Evolutionary conservation across 1,140 invertebrate species (phyloP).

Genomic region (Drosophila yakuba): DNA sequence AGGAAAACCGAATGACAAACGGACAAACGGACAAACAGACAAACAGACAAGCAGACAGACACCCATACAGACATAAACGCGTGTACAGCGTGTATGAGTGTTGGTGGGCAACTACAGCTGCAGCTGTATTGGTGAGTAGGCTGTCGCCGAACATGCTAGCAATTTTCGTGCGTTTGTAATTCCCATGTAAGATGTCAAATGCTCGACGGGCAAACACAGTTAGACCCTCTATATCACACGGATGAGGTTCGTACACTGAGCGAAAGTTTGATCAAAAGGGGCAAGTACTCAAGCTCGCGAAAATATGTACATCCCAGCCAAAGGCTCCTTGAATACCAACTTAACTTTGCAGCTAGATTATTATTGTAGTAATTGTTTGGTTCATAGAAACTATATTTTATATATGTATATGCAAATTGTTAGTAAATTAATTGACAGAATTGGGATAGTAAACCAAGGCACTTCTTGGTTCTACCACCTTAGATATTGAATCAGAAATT

Average conservation of each 20-base stretch:
- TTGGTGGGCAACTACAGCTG: slow-evolving; percentile 16
- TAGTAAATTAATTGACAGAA: too few species aligned
- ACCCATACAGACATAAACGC: slow-evolving; percentile 14
- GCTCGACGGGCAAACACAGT: slow-evolving; percentile 57
- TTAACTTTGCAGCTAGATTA: too few species aligned
- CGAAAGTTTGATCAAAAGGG: background rate
- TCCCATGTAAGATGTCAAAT: slow-evolving; percentile 83
- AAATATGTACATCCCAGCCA: too few species aligned
- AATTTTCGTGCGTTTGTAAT: slow-evolving; percentile 82
- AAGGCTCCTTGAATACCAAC: too few species aligned
- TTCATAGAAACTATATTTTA: too few species aligned
- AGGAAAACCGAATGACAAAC: slow-evolving; percentile 12
- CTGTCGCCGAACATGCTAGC: slow-evolving; percentile 76
- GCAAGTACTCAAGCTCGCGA: too few species aligned
- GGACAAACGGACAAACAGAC: slow-evolving; percentile 13
- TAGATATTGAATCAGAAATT: background rate
- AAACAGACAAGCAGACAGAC: slow-evolving; percentile 23
- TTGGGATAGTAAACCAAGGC: too few species aligned
- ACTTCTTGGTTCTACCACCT: too few species aligned
- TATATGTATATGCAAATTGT: too few species aligned
- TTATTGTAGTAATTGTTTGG: too few species aligned
- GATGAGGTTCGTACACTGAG: slow-evolving; percentile 13
- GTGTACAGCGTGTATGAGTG: background rate
- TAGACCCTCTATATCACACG: slow-evolving; percentile 50
- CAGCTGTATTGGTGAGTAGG: slow-evolving; percentile 41